Base-by-base conservation (phyloP, 2,888 invertebrate genomes). In the Diabrotica balteata region DNA sequence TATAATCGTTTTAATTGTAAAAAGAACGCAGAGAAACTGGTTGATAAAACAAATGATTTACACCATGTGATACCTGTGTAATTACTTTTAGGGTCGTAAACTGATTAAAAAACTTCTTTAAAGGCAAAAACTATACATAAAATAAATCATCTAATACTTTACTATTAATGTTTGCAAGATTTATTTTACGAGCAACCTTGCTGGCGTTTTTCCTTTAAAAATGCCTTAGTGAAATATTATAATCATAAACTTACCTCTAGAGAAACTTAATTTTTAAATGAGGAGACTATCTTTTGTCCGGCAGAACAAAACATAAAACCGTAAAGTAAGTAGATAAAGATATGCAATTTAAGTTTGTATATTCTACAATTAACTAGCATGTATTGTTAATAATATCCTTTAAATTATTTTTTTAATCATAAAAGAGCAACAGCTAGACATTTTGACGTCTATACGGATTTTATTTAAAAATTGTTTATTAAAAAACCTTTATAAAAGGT, bases 81-180 rank as follows among this genome's bases (percentile, higher is more conserved):
- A 54, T 54, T 54, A 54, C 5, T n/a, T 54, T 54, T 43, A n/a
- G 43, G 54, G 54, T 44, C 17, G 50, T 60, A 60, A 49, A 52
- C 44, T 42, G 50, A 62, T 61, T 46, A 49, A 55, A 49, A 63
- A 63, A 10, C 8, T 22, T 43, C 55, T 47, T 17, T 55, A 55
- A n/a, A 47, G 45, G 55, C 55, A 63, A 63, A 63, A 63, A 55
- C 55, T 55, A 10, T 72, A 72, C 75, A 75, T 77, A 77, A 76
- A 79, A 79, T 78, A 76, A 77, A 79, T 79, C 79, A 79, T 75
- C 74, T 70, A 69, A 73, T 73, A 75, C 75, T 77, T 78, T 74
- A 76, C 62, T 78, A 76, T 77, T 76, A 74, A 78, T 55, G 75
- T 71, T 69, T 72, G 71, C 73, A 73, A 77, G 78, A 79, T 79